Evolutionary conservation across 1,140 invertebrate genomes (phyloP).

Genomic region (Megalonaias nervosa): DNA sequence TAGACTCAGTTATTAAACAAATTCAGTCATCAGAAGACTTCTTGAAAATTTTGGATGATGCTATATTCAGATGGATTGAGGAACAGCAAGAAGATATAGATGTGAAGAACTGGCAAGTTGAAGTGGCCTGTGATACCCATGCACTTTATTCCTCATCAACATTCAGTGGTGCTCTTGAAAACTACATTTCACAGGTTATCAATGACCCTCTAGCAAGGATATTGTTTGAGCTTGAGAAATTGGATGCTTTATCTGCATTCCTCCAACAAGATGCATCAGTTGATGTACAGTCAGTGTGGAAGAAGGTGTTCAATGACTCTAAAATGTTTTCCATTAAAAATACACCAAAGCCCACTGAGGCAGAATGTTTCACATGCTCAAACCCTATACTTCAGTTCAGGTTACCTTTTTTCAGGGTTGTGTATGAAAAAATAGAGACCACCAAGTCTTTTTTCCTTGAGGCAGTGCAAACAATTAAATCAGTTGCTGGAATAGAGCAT

Average conservation of each 20-base stretch:
- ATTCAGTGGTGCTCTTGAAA: conserved; percentile 21
- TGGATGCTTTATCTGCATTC: conserved; percentile 19
- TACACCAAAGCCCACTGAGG: conserved; percentile 9
- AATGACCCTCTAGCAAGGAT: conserved; percentile 18
- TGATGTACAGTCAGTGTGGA: conserved; percentile 5
- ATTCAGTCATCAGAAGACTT: conserved; percentile 17
- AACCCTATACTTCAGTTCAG: conserved; percentile 11
- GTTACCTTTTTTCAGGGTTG: conserved; percentile 12
- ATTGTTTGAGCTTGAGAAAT: conserved; percentile 14
- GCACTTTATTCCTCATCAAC: conserved; percentile 11
- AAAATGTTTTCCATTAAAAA: neutral
- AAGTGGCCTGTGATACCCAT: conserved; percentile 19
- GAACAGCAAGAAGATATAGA: neutral
- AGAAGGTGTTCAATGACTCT: neutral
- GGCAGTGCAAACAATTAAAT: neutral
- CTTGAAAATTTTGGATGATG: conserved; percentile 27
- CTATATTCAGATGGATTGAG: conserved; percentile 8
- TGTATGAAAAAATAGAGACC: conserved; percentile 18
- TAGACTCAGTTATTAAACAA: conserved; percentile 29
- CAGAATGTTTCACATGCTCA: conserved; percentile 22
- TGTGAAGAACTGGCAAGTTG: neutral
- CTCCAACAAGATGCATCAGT: conserved; percentile 8
- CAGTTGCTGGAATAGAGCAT: conserved; percentile 6
- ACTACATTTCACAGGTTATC: neutral
- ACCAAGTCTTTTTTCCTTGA: conserved; percentile 15